Evolutionary conservation across 2,888 invertebrate genomes (phyloP).

Genomic region (Cantharis rufa): DNA sequence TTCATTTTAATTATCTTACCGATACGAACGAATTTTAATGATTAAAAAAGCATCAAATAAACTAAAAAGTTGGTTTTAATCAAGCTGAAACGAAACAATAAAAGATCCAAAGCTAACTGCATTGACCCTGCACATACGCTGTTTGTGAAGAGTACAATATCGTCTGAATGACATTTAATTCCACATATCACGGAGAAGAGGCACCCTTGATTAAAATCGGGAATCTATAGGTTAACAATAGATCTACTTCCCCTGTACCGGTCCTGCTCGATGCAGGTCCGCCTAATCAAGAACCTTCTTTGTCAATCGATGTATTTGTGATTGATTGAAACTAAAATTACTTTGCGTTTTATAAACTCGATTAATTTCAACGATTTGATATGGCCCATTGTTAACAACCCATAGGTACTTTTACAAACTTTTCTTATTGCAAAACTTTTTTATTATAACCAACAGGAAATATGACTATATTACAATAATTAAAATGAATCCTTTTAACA

Average conservation of each 20-base stretch:
- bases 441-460: neutral
- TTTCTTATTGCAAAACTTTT: neutral
- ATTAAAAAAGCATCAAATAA: neutral
- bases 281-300: slow-evolving; percentile 53
- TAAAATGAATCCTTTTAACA: neutral
- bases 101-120: slow-evolving; percentile 29
- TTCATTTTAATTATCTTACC: neutral
- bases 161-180: slow-evolving; percentile 53
- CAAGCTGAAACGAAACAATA: slow-evolving; percentile 28
- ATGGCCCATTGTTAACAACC: slow-evolving; percentile 1
- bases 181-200: slow-evolving; percentile 51
- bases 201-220: slow-evolving; percentile 54
- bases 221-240: slow-evolving; percentile 50
- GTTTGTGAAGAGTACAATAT: slow-evolving; percentile 50
- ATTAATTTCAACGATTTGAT: slow-evolving; percentile 31
- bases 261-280: slow-evolving; percentile 48
- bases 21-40: neutral
- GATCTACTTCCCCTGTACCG: slow-evolving; percentile 44
- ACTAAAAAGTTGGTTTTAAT: neutral
- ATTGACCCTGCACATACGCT: slow-evolving; percentile 39
- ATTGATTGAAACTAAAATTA: slow-evolving; percentile 54
- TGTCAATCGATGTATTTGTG: slow-evolving; percentile 53
- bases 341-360: slow-evolving; percentile 44
- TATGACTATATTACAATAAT: neutral
- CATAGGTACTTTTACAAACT: neutral